Conservation (phyloP, 2,113 vertebrate genomes). For the Ptilorrhoa leucosticta region DNA sequence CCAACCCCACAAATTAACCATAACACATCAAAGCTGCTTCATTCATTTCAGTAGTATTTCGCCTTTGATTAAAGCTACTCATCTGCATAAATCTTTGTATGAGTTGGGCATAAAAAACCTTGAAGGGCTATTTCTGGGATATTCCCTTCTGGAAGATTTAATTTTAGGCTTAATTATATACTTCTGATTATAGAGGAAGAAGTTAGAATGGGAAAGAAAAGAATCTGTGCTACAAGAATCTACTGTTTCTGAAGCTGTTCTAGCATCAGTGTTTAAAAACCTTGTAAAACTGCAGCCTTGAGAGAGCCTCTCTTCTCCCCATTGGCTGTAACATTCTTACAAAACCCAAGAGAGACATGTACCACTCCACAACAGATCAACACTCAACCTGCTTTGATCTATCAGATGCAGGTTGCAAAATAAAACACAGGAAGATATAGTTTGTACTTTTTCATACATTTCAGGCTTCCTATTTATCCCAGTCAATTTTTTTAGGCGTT, state of each 20-base stretch:
- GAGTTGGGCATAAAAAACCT: not conserved
- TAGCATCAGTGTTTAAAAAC: not conserved
- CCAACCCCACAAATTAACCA: not conserved
- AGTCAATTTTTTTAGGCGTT: not conserved
- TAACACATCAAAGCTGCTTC: not conserved
- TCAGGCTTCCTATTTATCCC: not conserved
- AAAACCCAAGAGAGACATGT: not conserved
- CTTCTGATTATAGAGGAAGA: not conserved
- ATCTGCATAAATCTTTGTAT: conserved; percentile 1
- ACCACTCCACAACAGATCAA: not conserved
- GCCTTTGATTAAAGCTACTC: not conserved
- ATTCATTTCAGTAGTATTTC: not conserved
- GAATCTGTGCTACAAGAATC: not conserved
- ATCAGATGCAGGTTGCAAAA: not conserved
- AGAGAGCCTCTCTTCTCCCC: not conserved
- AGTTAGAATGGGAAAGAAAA: not conserved
- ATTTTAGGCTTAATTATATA: conserved; percentile 55
- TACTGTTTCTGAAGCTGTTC: not conserved
- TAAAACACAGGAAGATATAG: not conserved
- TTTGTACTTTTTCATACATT: not conserved
- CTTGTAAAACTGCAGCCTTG: not conserved
- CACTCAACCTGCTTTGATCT: not conserved
- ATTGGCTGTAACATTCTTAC: not conserved
- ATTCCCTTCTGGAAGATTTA: conserved; percentile 20
- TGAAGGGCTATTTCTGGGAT: conserved; percentile 6